phyloP scores from a whole-genome alignment of 1,140 invertebrate genomes.

The Drosophila nasuta region DNA sequence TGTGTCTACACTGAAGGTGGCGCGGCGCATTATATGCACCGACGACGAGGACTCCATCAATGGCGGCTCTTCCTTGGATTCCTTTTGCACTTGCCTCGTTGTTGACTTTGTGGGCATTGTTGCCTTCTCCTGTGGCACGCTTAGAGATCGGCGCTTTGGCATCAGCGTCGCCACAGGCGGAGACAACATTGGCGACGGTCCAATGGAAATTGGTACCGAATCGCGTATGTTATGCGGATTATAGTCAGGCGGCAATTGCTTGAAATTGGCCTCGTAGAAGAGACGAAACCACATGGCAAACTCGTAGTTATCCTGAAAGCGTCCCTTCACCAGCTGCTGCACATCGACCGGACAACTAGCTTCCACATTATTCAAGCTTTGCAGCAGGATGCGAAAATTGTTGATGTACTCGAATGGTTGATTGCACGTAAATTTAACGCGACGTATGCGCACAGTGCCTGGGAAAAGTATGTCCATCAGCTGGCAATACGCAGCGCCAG shows the following conservation, averaged over 20 bases:
- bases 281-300: slow-evolving; percentile 99
- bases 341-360: slow-evolving; percentile 97
- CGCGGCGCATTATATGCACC: too few relatives aligned
- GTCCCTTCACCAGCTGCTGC: slow-evolving; percentile 94
- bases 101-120: too few relatives aligned
- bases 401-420: slow-evolving; percentile 99
- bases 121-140: too few relatives aligned
- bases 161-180: too few relatives aligned
- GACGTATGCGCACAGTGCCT: slow-evolving; percentile 94
- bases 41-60: too few relatives aligned
- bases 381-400: slow-evolving; percentile 99
- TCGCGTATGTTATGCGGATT: slow-evolving; percentile 83
- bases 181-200: background rate
- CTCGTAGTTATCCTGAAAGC: slow-evolving; percentile 98
- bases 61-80: too few relatives aligned
- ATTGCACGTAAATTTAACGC: slow-evolving; percentile 98
- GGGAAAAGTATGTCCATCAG: slow-evolving; percentile 99
- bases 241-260: slow-evolving; percentile 72
- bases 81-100: too few relatives aligned
- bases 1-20: too few relatives aligned
- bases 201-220: background rate
- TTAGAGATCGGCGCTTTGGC: too few relatives aligned
- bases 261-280: slow-evolving; percentile 92
- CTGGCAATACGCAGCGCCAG: slow-evolving; percentile 96
- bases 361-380: slow-evolving; percentile 96